These are phyloP conservation scores for Melipona beecheii DNA, from an alignment of 2,888 invertebrate species.

Conservation along the genomic window DNA sequence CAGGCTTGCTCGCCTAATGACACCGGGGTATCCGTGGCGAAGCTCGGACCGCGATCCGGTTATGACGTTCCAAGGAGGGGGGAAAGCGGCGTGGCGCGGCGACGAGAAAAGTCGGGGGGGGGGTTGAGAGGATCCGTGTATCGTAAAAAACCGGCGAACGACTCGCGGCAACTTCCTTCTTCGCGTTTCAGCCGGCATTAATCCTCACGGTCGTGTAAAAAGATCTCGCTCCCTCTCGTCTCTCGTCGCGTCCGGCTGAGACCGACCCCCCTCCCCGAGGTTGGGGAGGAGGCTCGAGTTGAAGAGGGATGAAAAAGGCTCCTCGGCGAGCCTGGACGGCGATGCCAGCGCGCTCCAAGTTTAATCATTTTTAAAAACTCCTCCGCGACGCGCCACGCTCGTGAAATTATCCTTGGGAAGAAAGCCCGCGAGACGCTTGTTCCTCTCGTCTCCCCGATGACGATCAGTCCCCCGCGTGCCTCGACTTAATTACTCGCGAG, in stretches of 20 bases:
- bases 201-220: constrained; percentile 54
- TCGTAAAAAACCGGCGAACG: constrained; percentile 40
- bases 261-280: not conserved
- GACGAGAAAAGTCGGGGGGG: not conserved
- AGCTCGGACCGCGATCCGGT: constrained; percentile 24
- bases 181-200: constrained; percentile 55
- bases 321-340: constrained; percentile 9
- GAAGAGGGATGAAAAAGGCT: constrained; percentile 28
- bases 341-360: constrained; percentile 42
- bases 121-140: constrained; percentile 35
- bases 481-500: constrained; percentile 47
- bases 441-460: constrained; percentile 41
- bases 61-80: constrained; percentile 29
- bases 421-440: constrained; percentile 1
- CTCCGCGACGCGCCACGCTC: constrained; percentile 29
- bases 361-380: constrained; percentile 67
- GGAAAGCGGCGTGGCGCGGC: constrained; percentile 1
- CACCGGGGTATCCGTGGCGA: not conserved
- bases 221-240: not conserved
- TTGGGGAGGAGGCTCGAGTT: not conserved
- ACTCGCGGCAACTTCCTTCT: constrained; percentile 46
- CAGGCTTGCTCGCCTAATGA: constrained; percentile 22
- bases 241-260: not conserved
- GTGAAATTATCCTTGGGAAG: constrained; percentile 55
- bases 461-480: constrained; percentile 44